phyloP scores from a whole-genome alignment of 2,888 invertebrate species.

The Acronicta alni region DNA sequence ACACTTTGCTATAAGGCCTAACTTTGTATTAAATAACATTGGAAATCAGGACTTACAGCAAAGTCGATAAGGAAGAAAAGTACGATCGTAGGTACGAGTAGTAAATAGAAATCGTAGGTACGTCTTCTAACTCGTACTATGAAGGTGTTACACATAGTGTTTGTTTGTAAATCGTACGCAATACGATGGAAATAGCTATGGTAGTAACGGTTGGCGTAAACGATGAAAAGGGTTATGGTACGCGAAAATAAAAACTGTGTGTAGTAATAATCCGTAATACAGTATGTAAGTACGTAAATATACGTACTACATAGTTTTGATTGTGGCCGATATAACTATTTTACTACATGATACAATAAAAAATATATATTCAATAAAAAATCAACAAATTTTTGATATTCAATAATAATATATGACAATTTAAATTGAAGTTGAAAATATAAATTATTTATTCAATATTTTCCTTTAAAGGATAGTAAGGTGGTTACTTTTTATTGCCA shows the following conservation, averaged over 20 bases:
- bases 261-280: slow-evolving; percentile 25
- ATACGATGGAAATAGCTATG: slow-evolving; percentile 40
- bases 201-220: slow-evolving; percentile 40
- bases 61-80: neutral
- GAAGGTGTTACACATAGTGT: slow-evolving; percentile 14
- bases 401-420: no score
- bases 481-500: no score
- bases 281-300: slow-evolving; percentile 5
- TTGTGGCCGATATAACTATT: no score
- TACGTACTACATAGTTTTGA: neutral
- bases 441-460: no score
- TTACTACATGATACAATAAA: no score
- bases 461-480: no score
- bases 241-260: slow-evolving; percentile 42
- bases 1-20: no score
- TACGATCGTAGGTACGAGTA: slow-evolving; percentile 6
- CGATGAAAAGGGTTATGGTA: slow-evolving; percentile 44
- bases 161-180: slow-evolving; percentile 41
- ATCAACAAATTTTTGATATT: no score
- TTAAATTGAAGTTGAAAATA: no score
- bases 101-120: neutral
- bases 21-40: no score
- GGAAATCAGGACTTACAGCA: no score
- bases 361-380: no score
- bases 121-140: slow-evolving; percentile 5